Evolutionary conservation across 1,140 invertebrate genomes (phyloP).

Genomic region (Listronotus bonariensis): DNA sequence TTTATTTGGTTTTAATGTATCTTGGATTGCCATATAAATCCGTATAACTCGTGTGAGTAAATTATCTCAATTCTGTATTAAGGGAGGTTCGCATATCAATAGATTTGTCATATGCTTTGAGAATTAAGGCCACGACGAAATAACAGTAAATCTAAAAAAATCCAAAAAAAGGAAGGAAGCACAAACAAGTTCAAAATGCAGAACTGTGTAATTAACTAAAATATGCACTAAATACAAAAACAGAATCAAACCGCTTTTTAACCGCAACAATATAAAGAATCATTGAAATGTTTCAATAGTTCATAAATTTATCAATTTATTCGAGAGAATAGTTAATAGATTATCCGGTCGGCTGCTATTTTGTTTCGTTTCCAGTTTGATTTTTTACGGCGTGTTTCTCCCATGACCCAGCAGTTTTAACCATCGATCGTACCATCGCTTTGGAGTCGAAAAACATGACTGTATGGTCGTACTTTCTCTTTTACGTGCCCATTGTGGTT

Average conservation of each 20-base stretch:
- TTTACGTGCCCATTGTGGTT: not conserved
- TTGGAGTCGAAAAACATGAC: constrained; percentile 15
- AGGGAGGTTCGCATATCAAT: too few relatives aligned
- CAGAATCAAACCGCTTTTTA: not conserved
- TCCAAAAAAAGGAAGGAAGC: too few relatives aligned
- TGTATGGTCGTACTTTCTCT: constrained; percentile 21
- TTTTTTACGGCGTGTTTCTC: constrained; percentile 27
- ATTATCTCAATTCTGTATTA: too few relatives aligned
- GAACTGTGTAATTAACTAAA: too few relatives aligned
- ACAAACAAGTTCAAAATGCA: too few relatives aligned
- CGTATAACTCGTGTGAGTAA: too few relatives aligned
- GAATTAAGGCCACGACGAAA: too few relatives aligned
- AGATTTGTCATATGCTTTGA: too few relatives aligned
- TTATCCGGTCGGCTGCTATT: constrained; percentile 15
- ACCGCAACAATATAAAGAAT: constrained; percentile 17
- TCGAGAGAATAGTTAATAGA: constrained; percentile 23
- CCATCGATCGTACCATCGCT: constrained; percentile 15
- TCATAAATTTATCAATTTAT: constrained; percentile 16
- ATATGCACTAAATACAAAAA: too few relatives aligned
- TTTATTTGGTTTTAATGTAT: too few relatives aligned
- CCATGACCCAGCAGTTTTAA: constrained; percentile 30
- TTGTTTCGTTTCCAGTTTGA: constrained; percentile 22
- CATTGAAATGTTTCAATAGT: constrained; percentile 30
- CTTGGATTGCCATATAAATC: too few relatives aligned
- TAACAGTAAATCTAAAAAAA: too few relatives aligned